Percentiles rank a stretch among this genome's conserved stretches.
phyloP scores from a whole-genome alignment of 1,140 invertebrate species.

The Temnothorax curvispinosus region DNA sequence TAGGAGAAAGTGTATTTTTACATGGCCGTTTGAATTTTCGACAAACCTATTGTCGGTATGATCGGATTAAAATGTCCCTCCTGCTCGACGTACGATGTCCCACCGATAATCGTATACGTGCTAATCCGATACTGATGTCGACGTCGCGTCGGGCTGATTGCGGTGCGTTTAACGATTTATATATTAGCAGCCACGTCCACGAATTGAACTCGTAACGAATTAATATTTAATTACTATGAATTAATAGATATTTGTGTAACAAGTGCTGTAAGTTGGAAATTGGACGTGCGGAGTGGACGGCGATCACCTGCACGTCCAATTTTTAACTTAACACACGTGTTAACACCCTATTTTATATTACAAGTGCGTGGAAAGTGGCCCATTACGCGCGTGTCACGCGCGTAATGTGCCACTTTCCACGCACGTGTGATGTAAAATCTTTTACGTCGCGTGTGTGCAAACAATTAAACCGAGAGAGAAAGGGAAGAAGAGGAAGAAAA shows the following conservation, averaged over 20 bases:
- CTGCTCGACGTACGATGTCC: conserved; percentile 65
- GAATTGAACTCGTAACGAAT: neutral
- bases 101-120: conserved; percentile 17
- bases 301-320: no score
- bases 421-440: neutral
- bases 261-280: no score
- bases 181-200: neutral
- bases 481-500: neutral
- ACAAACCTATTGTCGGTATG: conserved; percentile 73
- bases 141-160: neutral
- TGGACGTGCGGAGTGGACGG: no score
- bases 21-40: conserved; percentile 79
- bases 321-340: no score
- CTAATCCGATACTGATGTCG: conserved; percentile 22
- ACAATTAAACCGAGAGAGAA: neutral
- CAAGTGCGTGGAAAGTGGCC: no score
- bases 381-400: no score
- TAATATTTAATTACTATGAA: conserved; percentile 8
- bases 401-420: no score
- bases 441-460: neutral
- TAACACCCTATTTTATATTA: no score
- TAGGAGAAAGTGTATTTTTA: conserved; percentile 72
- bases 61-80: conserved; percentile 81
- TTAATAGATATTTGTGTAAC: neutral
- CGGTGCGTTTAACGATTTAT: neutral